Conservation (phyloP, 2,113 vertebrate species). For the Neolamprologus hecqui region DNA sequence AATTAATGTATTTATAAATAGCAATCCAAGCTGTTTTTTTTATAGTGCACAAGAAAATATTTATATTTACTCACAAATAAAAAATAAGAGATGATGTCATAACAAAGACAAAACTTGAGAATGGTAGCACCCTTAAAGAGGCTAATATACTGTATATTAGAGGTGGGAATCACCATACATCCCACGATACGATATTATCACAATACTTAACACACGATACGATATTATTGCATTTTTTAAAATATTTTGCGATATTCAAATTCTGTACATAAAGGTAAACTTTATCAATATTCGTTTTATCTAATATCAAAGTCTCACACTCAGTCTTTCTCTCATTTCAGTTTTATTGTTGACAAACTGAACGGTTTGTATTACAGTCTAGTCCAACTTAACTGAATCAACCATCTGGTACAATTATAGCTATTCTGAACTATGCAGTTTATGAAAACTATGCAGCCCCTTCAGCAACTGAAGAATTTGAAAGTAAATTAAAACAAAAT, state of each 20-base stretch:
- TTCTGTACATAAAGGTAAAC: too few relatives aligned
- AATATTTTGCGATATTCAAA: accelerated
- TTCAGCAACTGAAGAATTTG: too few relatives aligned
- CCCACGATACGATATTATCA: accelerated
- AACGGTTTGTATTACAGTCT: too few relatives aligned
- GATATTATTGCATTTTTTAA: accelerated
- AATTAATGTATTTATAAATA: neutral
- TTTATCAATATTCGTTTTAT: too few relatives aligned
- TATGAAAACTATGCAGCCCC: too few relatives aligned
- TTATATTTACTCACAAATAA: neutral
- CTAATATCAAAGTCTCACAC: too few relatives aligned
- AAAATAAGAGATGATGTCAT: neutral
- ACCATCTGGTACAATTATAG: too few relatives aligned
- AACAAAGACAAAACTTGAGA: neutral
- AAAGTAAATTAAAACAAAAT: too few relatives aligned
- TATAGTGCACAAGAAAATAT: neutral
- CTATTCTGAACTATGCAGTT: accelerated
- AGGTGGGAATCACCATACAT: too few relatives aligned
- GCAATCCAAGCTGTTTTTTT: neutral
- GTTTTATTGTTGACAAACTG: too few relatives aligned
- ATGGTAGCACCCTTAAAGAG: neutral
- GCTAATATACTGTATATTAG: neutral
- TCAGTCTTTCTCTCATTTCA: too few relatives aligned
- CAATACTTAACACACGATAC: accelerated
- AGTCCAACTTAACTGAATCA: too few relatives aligned